Base-by-base conservation (phyloP, 2,113 vertebrate genomes). In the Enhydra lutris region DNA sequence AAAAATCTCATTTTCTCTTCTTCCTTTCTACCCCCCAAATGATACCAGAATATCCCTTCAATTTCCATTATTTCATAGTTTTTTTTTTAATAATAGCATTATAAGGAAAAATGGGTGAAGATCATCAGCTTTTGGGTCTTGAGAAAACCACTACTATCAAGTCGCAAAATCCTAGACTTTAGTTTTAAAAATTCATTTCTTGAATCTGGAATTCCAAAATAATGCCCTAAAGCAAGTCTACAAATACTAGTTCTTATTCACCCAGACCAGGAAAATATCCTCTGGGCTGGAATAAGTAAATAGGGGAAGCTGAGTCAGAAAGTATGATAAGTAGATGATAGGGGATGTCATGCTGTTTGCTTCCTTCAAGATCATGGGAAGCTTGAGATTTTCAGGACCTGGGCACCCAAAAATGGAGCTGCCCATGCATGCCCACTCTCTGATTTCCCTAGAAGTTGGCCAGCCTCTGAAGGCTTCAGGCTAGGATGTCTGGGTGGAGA, bases 231-330 rank as follows among this genome's bases (percentile, higher is more conserved):
- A 82, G 36, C 29, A 79, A 78, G 6, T 26, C 42, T 47, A 14
- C 8, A 91, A 80, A 50, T 20, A 18, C 7, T 55, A 45, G 63
- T 45, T 80, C 34, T 50, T 81, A 31, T 7, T 31, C 42, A 76
- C 0, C 0, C 1, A 24, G 47, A 69, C 34, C 10, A 90, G 21
- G 71, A 86, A 80, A 94, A 67, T 15, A 9, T 8, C 4, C 21
- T 57, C 8, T 24, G 31, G 50, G 21, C 1, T 61, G 8, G 26
- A 15, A 36, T 21, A 42, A 31, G 9, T 7, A 6, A 7, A 13
- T 0, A 9, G 12, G 1, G 3, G 34, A 34, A 42, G 26, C 4
- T 31, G 59, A 36, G 9, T 1, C 0, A 5, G 39, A 17, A 29
- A 79, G 6, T 0, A 18, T 45, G 36, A 13, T 2, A 55, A 82